Percentiles rank a stretch among this genome's conserved stretches.
phyloP scores from a whole-genome alignment of 2,888 invertebrate genomes.

The Chymomyza procnemis region DNA sequence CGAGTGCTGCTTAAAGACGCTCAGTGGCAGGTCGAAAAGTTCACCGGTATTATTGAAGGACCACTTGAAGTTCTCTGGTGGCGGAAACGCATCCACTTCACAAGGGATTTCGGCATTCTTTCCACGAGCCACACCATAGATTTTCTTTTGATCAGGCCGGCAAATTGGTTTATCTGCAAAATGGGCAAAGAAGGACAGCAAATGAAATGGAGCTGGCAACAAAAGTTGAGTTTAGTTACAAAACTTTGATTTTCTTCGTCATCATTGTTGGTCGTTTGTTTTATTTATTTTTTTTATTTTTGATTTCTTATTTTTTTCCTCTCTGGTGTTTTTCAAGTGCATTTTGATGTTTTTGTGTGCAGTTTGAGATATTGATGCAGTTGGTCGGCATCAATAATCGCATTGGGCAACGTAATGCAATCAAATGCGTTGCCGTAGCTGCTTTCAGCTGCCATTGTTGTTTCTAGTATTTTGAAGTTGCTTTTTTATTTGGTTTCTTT shows the following conservation, averaged over 20 bases:
- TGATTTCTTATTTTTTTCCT: neutral
- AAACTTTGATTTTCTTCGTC: conserved; percentile 38
- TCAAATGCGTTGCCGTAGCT: conserved; percentile 23
- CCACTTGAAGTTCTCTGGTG: conserved; percentile 91
- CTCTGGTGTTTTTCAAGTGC: conserved; percentile 40
- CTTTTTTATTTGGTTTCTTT: conserved; percentile 34
- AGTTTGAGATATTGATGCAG: conserved; percentile 20
- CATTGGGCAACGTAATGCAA: conserved; percentile 55
- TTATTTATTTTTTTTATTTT: too few species aligned
- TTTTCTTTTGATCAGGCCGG: conserved; percentile 84
- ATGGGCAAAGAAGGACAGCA: conserved; percentile 41
- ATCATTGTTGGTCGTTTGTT: neutral
- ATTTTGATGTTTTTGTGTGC: conserved; percentile 50
- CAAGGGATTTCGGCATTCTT: conserved; percentile 89
- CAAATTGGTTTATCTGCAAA: conserved; percentile 91
- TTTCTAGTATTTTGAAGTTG: conserved; percentile 4
- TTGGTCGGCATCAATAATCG: conserved; percentile 60
- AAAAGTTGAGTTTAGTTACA: conserved; percentile 13
- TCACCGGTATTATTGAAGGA: conserved; percentile 93
- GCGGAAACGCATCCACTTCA: conserved; percentile 91
- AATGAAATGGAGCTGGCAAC: conserved; percentile 6
- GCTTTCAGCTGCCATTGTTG: conserved; percentile 7
- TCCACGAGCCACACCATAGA: conserved; percentile 90
- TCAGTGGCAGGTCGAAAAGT: conserved; percentile 86
- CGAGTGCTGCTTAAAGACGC: conserved; percentile 82